A percentile compares a stretch with the other conserved stretches of the same genome.
phyloP scores from a whole-genome alignment of 2,888 invertebrate species.

The Lepidonotus clava region DNA sequence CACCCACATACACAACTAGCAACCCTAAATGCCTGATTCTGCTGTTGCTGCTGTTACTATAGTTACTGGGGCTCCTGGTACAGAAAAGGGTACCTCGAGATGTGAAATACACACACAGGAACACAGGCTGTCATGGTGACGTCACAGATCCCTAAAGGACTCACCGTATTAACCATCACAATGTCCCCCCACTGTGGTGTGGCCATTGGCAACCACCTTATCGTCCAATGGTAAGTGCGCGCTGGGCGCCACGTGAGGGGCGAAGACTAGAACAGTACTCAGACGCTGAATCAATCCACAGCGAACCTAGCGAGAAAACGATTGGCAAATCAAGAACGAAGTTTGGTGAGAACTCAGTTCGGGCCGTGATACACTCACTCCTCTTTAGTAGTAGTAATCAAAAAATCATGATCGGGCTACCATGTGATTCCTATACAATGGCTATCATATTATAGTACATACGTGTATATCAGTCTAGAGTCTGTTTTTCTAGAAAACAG shows the following conservation, averaged over 20 bases:
- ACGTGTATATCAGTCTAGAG: slow-evolving; percentile 1
- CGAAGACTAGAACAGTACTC: too few species aligned
- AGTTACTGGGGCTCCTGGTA: too few species aligned
- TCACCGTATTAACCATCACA: slow-evolving; percentile 24
- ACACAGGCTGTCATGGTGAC: slow-evolving; percentile 11
- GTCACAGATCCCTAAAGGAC: background rate
- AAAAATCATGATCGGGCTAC: slow-evolving; percentile 33
- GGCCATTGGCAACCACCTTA: background rate
- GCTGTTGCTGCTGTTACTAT: background rate
- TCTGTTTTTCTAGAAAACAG: background rate
- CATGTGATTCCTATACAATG: slow-evolving; percentile 16
- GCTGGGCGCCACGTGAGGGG: background rate
- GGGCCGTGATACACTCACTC: background rate
- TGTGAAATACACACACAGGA: background rate
- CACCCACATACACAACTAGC: too few species aligned
- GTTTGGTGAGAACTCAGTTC: slow-evolving; percentile 24
- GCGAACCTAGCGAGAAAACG: slow-evolving; percentile 30
- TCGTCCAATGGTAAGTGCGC: slow-evolving; percentile 22
- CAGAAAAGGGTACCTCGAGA: background rate
- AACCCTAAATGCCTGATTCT: slow-evolving; percentile 15
- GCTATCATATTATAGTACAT: slow-evolving; percentile 30
- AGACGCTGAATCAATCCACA: background rate
- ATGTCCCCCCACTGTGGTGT: background rate
- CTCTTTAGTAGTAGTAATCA: too few species aligned
- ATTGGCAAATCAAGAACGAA: slow-evolving; percentile 33